Base-by-base conservation (phyloP, 2,888 invertebrate species). In the Brachyptera putata region DNA sequence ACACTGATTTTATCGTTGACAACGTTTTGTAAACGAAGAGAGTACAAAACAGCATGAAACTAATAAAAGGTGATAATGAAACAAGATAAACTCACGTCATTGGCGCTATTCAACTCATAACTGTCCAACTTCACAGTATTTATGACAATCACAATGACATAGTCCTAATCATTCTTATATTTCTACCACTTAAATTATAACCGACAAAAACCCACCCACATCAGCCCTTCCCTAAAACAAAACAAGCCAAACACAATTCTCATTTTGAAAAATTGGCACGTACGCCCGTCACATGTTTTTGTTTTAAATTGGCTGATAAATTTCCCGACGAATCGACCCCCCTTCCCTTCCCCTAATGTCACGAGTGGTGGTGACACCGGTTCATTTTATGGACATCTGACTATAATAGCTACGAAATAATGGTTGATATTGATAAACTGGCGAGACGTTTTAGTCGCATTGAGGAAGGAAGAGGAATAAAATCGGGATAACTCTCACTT, bases 211-310 rank as follows among this genome's bases (percentile, higher is more conserved):
- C 18, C 46, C 37, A 21, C 49, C 50, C 61, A 7, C 37, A n/a
- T 13, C 30, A 36, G 26, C 43, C 43, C 36, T 39, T 24, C 30
- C 30, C n/a, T 50, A 5, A n/a, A n/a, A n/a, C 39, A 18, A 11
- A 50, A 53, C 43, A 18, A 21, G n/a, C 56, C 5, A 7, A 7
- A 30, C 11, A 30, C 7, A n/a, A 7, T 30, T 30, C 30, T 30
- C 64, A 61, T 61, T 63, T 63, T 65, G 63, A 65, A 65, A 65
- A 65, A 65, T 65, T 65, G 64, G 64, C 64, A 65, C 62, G 64
- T 65, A 61, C 57, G 48, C 26, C 48, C 55, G 58, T 41, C 60
- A 57, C 63, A 62, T 65, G 65, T 64, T 56, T 61, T 61, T 61
- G 63, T 62, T 64, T 64, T 65, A 62, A 65, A 64, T 64, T 61